Evolutionary conservation across 37 sponge, comb jelly and placozoan genomes (phyloP), one percentile per base, ranked within the genome.

Genomic region (Chondrilla cf. caribensis): DNA sequence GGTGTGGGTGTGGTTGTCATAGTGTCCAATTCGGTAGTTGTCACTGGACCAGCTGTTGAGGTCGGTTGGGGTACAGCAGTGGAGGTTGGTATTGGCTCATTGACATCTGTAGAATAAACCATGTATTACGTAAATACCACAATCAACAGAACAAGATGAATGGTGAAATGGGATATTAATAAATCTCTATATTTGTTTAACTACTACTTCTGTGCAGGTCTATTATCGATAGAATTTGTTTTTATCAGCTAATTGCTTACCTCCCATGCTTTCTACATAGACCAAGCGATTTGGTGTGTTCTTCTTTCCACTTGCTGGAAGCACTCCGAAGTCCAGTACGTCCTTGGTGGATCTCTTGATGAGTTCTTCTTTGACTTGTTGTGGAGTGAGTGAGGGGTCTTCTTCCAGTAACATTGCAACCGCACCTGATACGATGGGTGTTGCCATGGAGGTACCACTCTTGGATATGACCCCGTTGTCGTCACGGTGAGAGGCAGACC

Each of bases 381-480:
- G 31, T 54, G 92, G 88, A 35, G 71, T 79, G 22, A 87, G 59
- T 3, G 59, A 40, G 6, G 92, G 88, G 21, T 81, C 18, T 38
- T 81, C 38, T 24, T 65, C 29, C 17, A 91, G 44, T 4, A 79
- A 58, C 9, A 88, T 65, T 5, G 93, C 93, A 0, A 65, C 89
- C 24, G 81, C 60, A 18, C 93, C 93, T 58, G 79, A 32, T 5
- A 86, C 86, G 7, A 92, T 60, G 0, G 93, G 86, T 57, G 86
- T 57, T 1, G 89, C 78, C 86, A 88, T 86, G 32, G 86, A 86
- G 0, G 93, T 92, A 0, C 93, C 89, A 72, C 84, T 88, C 41
- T n/a, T 73, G 0, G 76, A 40, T n/a, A 40, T 43, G 9, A 40
- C 0, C 22, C 87, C 86, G 8, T 38, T 31, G 25, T 44, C 64